Base-by-base conservation (phyloP, 2,888 invertebrate species). In the Chrysomela aeneicollis region DNA sequence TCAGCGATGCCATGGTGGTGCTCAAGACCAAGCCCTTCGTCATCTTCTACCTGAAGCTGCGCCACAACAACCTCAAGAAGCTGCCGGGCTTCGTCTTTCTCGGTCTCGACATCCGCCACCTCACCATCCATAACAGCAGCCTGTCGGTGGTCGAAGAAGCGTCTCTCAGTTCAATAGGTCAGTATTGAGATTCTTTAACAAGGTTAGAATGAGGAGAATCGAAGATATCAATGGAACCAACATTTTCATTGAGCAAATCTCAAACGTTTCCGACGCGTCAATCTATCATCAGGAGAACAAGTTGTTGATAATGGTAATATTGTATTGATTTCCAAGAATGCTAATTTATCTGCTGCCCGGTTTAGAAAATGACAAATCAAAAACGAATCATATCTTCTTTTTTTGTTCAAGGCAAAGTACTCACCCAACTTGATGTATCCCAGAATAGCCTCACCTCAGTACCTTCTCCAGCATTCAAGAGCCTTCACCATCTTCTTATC, bases 41-140 rank as follows among this genome's bases (percentile, higher is more conserved):
- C 69, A 93, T 95, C 73, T 94, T 93, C 83, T 95, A 95, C 84
- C 85, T 95, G 72, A 95, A 94, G 81, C 85, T 95, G 66, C 88
- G 94, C 62, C 94, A 94, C 83, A 94, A 94, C 81, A 91, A 90
- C 82, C 83, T 95, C 76, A 91, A 92, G 22, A 94, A 93, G 81
- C 84, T 95, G 59, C 93, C 93, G 66, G 92, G 93, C 59, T 94
- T 93, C 81, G 89, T 95, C 67, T 94, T 95, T 82, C 87, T 95
- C 64, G 94, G 94, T 3, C 85, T 95, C 78, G 93, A 94, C 78
- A 94, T 95, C 73, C 90, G 92, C 70, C 95, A 95, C 77, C 86
- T 95, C 60, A 93, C 94, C 18, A 93, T 95, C 63, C 94, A 93
- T 80, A 94, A 93, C 83, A 94, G 94, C 82, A 94, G 93, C 78